phyloP scores from a whole-genome alignment of 2,113 vertebrate genomes.

The Gnathonemus echidnorhynchus region DNA sequence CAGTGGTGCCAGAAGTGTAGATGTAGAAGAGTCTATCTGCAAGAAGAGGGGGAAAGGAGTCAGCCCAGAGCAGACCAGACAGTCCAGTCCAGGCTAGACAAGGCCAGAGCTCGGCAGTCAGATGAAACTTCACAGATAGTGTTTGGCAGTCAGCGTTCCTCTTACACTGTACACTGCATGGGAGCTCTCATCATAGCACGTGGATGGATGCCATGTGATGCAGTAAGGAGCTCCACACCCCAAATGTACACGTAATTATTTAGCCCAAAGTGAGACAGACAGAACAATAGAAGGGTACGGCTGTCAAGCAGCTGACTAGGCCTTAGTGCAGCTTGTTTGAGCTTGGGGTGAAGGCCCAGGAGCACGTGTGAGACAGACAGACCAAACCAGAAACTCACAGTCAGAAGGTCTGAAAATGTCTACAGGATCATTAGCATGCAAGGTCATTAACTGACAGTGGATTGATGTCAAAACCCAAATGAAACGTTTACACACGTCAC shows the following conservation, averaged over 20 bases:
- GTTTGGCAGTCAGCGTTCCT: background rate
- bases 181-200: background rate
- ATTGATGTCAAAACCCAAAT: background rate
- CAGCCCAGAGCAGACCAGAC: background rate
- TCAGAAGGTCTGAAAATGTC: background rate
- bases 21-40: slow-evolving; percentile 80
- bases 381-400: background rate
- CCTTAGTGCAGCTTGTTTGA: background rate
- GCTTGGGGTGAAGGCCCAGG: background rate
- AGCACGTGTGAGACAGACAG: background rate
- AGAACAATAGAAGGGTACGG: background rate
- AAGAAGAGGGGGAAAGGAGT: background rate
- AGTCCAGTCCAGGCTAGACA: background rate
- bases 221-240: background rate
- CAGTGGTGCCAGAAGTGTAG: slow-evolving; percentile 81
- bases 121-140: background rate
- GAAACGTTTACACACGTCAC: background rate
- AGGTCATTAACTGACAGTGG: background rate
- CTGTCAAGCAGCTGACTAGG: background rate
- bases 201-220: background rate
- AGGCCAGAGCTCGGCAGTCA: background rate
- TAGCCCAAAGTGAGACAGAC: background rate
- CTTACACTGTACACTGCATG: background rate
- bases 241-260: background rate
- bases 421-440: background rate